Percentiles rank a stretch among this genome's conserved stretches.
phyloP scores from a whole-genome alignment of 2,888 invertebrate genomes.

The Sturmia bella region DNA sequence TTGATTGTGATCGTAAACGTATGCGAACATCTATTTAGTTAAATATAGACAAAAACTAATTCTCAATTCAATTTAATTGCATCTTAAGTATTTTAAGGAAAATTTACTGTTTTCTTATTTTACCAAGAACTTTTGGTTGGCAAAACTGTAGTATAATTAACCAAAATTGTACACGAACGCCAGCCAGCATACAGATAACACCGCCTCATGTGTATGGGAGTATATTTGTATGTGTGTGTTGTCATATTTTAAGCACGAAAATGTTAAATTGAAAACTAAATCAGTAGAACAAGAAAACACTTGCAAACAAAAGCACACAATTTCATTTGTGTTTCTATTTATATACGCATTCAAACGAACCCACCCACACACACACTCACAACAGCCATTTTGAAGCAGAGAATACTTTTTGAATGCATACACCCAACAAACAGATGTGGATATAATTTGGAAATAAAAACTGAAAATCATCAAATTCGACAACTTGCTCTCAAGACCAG shows the following conservation, averaged over 20 bases:
- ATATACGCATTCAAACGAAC: too few relatives aligned
- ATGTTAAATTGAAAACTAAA: constrained; percentile 54
- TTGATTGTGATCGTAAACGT: background rate
- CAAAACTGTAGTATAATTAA: constrained; percentile 70
- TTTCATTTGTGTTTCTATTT: constrained; percentile 9
- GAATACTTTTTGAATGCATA: background rate
- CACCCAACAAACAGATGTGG: background rate
- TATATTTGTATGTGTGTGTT: background rate
- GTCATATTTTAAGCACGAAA: constrained; percentile 41
- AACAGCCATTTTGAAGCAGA: constrained; percentile 17
- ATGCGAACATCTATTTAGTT: background rate
- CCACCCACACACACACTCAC: constrained; percentile 11
- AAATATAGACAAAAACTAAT: constrained; percentile 58
- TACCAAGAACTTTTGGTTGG: constrained; percentile 40
- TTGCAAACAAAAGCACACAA: constrained; percentile 48
- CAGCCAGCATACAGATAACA: constrained; percentile 19
- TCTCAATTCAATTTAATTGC: constrained; percentile 69
- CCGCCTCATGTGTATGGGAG: background rate
- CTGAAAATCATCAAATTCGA: too few relatives aligned
- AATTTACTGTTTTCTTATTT: constrained; percentile 62
- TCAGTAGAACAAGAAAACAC: constrained; percentile 49
- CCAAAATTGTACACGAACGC: constrained; percentile 60
- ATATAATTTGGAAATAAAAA: too few relatives aligned
- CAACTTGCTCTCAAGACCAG: too few relatives aligned
- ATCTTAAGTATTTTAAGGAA: constrained; percentile 63